Base-by-base conservation (phyloP, 2,888 invertebrate genomes). In the Megalurothrips usitatus region DNA sequence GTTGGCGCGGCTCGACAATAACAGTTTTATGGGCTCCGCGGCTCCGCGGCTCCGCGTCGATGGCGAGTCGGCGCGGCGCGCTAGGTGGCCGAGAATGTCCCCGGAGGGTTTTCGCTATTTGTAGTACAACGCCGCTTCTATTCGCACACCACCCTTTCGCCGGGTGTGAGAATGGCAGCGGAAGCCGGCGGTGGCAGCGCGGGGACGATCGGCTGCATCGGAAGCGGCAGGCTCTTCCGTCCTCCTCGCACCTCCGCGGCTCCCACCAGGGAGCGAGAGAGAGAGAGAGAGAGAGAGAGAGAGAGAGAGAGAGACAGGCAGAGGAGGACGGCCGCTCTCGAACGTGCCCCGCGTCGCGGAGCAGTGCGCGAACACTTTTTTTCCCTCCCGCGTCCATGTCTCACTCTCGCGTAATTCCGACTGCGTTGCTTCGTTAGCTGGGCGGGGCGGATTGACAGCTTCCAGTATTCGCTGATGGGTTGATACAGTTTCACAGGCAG, bases 41-140 rank as follows among this genome's bases (percentile, higher is more conserved):
- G 52, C 52, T 52, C 52, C 52, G 8, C 52, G 26, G 68, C 68
- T 75, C 23, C 68, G 12, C 68, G 68, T 17, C n/a, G 58, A n/a
- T 58, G 58, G 58, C 58, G 58, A n/a, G 23, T 12, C 26, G 23
- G 26, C 23, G 1, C 68, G 68, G 68, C 23, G 8, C 68, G 26
- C 58, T 19, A 26, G 23, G 68, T 9, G 23, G 26, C 68, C 68
- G 68, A 43, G 34, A 43, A 43, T 26, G 68, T 75, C 68, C 68
- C 68, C 68, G 26, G 68, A 58, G 68, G 68, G 68, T 75, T 75
- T 75, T 43, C 34, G 68, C 68, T 75, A 75, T 75, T 75, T 75
- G 68, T 75, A 75, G 68, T 75, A 75, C 68, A 75, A 68, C 23
- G n/a, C 68, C 68, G 12, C 26, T 26, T n/a, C 68, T 23, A 26